phyloP scores from a whole-genome alignment of 1,140 invertebrate genomes.

The Drosophila lacertosa region DNA sequence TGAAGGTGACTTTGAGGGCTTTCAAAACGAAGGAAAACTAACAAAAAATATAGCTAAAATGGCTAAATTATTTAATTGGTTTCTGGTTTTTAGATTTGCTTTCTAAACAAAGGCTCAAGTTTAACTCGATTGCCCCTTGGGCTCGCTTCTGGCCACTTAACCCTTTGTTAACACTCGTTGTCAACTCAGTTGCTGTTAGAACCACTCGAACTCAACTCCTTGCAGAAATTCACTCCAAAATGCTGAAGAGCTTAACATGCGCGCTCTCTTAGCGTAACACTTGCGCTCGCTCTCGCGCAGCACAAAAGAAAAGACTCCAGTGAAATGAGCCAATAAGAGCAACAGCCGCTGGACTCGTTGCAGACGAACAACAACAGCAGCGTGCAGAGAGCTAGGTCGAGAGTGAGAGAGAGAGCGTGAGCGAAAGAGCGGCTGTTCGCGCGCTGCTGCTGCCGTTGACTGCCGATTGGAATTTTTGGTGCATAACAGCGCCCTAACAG shows the following conservation, averaged over 20 bases:
- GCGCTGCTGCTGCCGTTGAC: constrained; percentile 8
- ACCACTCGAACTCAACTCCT: constrained; percentile 1
- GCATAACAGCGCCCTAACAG: constrained; percentile 51
- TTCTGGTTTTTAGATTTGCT: no score
- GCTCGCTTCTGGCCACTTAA: constrained; percentile 7
- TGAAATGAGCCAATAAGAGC: constrained; percentile 58
- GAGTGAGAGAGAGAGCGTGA: constrained; percentile 9
- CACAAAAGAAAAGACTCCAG: constrained; percentile 41
- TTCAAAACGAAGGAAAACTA: constrained; percentile 7
- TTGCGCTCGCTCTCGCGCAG: constrained; percentile 6
- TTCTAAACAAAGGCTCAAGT: no score
- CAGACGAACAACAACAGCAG: constrained; percentile 9
- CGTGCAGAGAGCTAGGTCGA: constrained; percentile 5
- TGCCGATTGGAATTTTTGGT: constrained; percentile 52
- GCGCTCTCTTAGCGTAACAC: constrained; percentile 13
- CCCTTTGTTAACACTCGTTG: constrained; percentile 16
- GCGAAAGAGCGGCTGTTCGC: constrained; percentile 12
- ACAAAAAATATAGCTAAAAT: constrained; percentile 11
- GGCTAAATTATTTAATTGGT: not conserved
- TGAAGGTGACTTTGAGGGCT: constrained; percentile 66
- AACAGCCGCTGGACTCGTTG: constrained; percentile 36
- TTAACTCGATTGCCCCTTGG: not conserved
- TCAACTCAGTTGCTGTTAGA: constrained; percentile 8
- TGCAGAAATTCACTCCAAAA: not conserved
- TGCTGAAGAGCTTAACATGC: constrained; percentile 1